Conservation (phyloP, 2,888 invertebrate species). For the Eupithecia vulgata region DNA sequence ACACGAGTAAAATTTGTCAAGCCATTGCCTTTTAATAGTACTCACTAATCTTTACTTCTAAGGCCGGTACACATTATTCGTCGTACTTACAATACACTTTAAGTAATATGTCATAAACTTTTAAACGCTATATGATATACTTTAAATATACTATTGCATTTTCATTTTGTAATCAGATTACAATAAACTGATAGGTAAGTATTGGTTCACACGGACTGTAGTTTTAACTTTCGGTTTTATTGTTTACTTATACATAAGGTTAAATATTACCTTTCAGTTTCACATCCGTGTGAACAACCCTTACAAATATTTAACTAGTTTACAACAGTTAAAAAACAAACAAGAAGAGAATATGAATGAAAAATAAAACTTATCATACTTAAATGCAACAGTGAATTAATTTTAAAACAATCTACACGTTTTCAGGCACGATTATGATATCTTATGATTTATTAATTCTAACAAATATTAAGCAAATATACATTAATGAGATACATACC, state of each 20-base stretch:
- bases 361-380: slow-evolving; percentile 21
- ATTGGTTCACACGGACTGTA: slow-evolving; percentile 32
- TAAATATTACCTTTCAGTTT: not conserved
- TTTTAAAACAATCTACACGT: slow-evolving; percentile 53
- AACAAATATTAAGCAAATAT: slow-evolving; percentile 42
- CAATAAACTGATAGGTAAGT: slow-evolving; percentile 51
- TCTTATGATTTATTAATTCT: slow-evolving; percentile 60
- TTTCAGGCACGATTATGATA: slow-evolving; percentile 71
- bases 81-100: slow-evolving; percentile 78
- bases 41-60: slow-evolving; percentile 74
- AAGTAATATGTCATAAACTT: slow-evolving; percentile 69
- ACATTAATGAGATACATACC: slow-evolving; percentile 24
- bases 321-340: slow-evolving; percentile 29
- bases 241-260: not conserved
- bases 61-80: slow-evolving; percentile 79
- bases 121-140: slow-evolving; percentile 67
- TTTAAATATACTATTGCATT: slow-evolving; percentile 69
- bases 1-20: slow-evolving; percentile 66
- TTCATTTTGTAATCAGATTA: slow-evolving; percentile 66
- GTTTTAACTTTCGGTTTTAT: not conserved
- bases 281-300: slow-evolving; percentile 20
- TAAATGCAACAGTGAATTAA: slow-evolving; percentile 23
- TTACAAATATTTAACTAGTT: slow-evolving; percentile 25
- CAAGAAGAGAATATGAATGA: slow-evolving; percentile 27
- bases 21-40: slow-evolving; percentile 66